Evolutionary conservation across 2,888 invertebrate genomes (phyloP).

Genomic region (Apoderus coryli): DNA sequence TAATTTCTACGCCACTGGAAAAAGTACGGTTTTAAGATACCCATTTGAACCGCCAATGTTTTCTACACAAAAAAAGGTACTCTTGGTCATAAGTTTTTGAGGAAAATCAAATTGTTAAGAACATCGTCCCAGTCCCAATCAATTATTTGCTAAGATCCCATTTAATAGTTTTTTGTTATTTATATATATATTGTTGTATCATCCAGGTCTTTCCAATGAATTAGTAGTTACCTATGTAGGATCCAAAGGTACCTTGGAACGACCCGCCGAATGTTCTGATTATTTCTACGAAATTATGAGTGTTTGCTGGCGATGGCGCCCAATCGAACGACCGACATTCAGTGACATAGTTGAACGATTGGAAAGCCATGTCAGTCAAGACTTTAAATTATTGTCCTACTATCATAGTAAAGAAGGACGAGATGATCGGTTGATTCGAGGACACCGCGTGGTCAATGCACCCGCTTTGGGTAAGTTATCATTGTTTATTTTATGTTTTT

Average conservation of each 20-base stretch:
- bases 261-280: constrained; percentile 51
- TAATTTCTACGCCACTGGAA: too few species aligned
- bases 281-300: constrained; percentile 49
- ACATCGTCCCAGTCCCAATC: too few species aligned
- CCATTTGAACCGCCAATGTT: too few species aligned
- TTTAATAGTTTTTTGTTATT: too few species aligned
- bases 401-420: constrained; percentile 47
- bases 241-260: constrained; percentile 41
- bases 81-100: too few species aligned
- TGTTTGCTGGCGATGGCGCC: constrained; percentile 51
- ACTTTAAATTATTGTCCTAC: constrained; percentile 45
- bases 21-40: too few species aligned
- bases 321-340: constrained; percentile 50
- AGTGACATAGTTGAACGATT: constrained; percentile 42
- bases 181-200: background rate
- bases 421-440: constrained; percentile 29
- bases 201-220: constrained; percentile 41
- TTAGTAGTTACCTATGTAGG: constrained; percentile 43
- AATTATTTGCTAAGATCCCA: too few species aligned
- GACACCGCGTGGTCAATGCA: constrained; percentile 23
- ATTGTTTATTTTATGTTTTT: too few species aligned
- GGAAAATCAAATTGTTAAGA: too few species aligned
- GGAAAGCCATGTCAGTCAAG: constrained; percentile 37
- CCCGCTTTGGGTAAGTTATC: too few species aligned
- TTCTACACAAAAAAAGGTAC: too few species aligned